Conservation (phyloP, 2,113 vertebrate species). For the Herpailurus yagouaroundi region DNA sequence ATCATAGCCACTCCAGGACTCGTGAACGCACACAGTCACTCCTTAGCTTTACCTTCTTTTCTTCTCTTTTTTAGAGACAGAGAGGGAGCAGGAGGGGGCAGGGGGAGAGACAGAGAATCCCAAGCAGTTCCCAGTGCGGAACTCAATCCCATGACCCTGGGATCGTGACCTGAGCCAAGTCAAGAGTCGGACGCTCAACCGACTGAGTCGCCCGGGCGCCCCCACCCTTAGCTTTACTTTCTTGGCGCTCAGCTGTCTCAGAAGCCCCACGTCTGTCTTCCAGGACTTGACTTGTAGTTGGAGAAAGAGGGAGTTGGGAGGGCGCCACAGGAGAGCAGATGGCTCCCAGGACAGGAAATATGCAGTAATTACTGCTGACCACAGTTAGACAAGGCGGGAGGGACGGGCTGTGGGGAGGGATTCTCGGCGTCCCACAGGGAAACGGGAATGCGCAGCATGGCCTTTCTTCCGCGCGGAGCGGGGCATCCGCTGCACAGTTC, state of each 20-base stretch:
- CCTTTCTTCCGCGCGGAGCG: background rate
- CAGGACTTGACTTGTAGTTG: background rate
- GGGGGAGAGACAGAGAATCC: too few relatives aligned
- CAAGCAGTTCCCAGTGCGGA: too few relatives aligned
- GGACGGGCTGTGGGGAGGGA: background rate
- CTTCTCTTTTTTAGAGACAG: too few relatives aligned
- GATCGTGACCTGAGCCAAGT: too few relatives aligned
- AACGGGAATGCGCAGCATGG: conserved; percentile 55
- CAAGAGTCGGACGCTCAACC: too few relatives aligned
- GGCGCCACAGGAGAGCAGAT: background rate
- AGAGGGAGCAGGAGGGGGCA: too few relatives aligned
- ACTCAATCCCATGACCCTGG: too few relatives aligned
- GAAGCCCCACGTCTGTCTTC: background rate
- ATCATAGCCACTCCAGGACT: background rate
- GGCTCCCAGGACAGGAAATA: conserved; percentile 55
- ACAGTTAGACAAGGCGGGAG: background rate
- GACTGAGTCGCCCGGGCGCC: too few relatives aligned
- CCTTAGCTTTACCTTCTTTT: background rate
- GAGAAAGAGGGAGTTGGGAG: background rate
- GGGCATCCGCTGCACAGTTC: background rate
- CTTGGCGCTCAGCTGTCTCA: background rate
- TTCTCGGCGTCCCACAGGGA: conserved; percentile 57
- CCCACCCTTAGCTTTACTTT: too few relatives aligned
- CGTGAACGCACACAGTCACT: accelerated
- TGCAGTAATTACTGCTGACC: conserved; percentile 36